Base-by-base conservation (phyloP, 2,888 invertebrate genomes). In the Saturnia pavonia region DNA sequence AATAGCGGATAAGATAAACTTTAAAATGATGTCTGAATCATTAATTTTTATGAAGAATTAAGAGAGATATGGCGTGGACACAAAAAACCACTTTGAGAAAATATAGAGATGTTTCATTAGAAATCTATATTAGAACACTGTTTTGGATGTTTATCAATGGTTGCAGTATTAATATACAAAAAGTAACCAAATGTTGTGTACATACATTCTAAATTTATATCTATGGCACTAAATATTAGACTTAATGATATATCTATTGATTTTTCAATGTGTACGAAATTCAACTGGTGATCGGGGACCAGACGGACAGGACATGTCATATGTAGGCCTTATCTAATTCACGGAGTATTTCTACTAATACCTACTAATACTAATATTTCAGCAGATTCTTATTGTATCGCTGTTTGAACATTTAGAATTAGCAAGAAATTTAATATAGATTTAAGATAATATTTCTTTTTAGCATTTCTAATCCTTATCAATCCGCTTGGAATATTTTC, bases 251-350 rank as follows among this genome's bases (percentile, higher is more conserved):
- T 75, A 71, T 71, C 71, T 71, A 66, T 74, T 77, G 72, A 72
- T 71, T 74, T 78, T 74, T 74, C 3, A 34, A 78, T 75, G 69
- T 77, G 74, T 78, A 82, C 75, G 76, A 80, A 78, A 82, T 82
- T 82, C 78, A 78, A 88, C 89, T 90, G 90, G 89, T 89, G 83
- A 85, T 86, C 84, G 77, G 89, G 91, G 91, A 91, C 90, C 91
- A 91, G 87, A 83, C 76, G 82, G 83, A 86, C 81, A 81, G 74
- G 74, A 80, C 76, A 85, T 85, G 82, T 86, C 84, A 80, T 79
- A 71, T 74, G 80, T 85, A 85, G 83, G 85, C 88, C 85, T 86
- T 87, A 77, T 80, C 79, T 81, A 81, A 80, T 79, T 79, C 78
- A 79, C 75, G 79, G 80, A 75, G 73, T 82, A 79, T 83, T 80